Base-by-base conservation (phyloP, 2,113 vertebrate species). In the Urocitellus parryii region DNA sequence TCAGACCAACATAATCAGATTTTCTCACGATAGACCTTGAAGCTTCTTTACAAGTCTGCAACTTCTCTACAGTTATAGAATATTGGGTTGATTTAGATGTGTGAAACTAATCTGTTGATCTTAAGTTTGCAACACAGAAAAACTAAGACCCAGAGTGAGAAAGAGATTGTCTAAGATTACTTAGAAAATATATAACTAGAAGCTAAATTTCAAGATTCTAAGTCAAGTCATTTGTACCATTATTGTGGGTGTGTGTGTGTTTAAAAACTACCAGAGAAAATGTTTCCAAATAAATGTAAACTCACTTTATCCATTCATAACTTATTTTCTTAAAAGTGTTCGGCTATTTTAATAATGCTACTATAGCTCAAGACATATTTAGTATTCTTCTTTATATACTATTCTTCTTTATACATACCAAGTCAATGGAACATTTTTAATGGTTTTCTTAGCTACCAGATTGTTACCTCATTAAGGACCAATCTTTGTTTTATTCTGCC, bases 21-120 rank as follows among this genome's bases (percentile, higher is more conserved):
- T 61, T 89, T 95, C 70, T 45, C 13, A 78, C 25, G 20, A n/a
- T 6, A 67, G 92, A 95, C 88, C 34, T 95, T 88, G 61, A 58
- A 58, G 7, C 56, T 58, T 58, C 56, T 58, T 20, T 58, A 58
- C 20, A 90, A 80, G 45, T 45, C 14, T 32, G 8, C 2, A 53
- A 81, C 72, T 85, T 94, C 53, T 63, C 25, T 25, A 32, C 4
- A 72, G 1, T 48, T 78, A 4, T 1, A 82, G 14, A 58, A n/a
- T 42, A 58, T 24, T 68, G 25, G 12, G 63, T 13, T 63, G 25
- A 4, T 39, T 56, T 12, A 39, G 48, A 65, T 16, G 1, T 56
- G 85, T 39, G 10, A 93, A 73, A 53, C 4, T 56, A 82, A 74
- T 27, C 17, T 80, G 29, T 72, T 18, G 39, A 84, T 42, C 7